phyloP scores from a whole-genome alignment of 2,888 invertebrate species.

The Agrilus cyanescens region DNA sequence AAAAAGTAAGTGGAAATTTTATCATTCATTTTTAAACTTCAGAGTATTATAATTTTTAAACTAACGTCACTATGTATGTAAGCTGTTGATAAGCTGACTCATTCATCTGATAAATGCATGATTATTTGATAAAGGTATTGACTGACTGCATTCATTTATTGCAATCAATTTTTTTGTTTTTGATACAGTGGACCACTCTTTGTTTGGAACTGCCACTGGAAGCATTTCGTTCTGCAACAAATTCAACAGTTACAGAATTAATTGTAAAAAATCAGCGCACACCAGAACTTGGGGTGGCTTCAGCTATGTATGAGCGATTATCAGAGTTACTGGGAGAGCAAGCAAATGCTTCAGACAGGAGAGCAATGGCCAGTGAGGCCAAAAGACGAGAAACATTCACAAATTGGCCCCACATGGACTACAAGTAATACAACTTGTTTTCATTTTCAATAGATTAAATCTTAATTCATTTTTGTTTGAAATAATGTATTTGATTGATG shows the following conservation, averaged over 20 bases:
- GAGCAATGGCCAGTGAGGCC: constrained; percentile 84
- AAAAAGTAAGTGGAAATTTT: constrained; percentile 54
- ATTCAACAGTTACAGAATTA: constrained; percentile 68
- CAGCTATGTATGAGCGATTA: constrained; percentile 77
- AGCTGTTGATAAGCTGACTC: background rate
- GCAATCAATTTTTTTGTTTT: constrained; percentile 5
- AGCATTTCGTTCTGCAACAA: constrained; percentile 66
- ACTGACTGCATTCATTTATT: background rate
- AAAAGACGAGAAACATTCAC: constrained; percentile 83
- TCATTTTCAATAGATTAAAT: too few relatives aligned
- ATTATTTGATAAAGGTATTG: background rate
- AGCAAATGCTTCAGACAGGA: constrained; percentile 40
- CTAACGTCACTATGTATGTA: too few relatives aligned
- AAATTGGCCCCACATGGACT: constrained; percentile 94
- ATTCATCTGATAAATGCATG: constrained; percentile 1
- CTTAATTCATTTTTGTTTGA: background rate
- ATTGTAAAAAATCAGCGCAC: constrained; percentile 71
- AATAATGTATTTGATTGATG: background rate
- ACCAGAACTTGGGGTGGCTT: constrained; percentile 78
- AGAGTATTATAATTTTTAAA: background rate
- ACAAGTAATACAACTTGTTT: constrained; percentile 51
- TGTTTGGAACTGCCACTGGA: constrained; percentile 71
- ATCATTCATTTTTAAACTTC: background rate
- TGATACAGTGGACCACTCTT: constrained; percentile 79
- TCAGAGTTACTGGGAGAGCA: constrained; percentile 55